Base-by-base conservation (phyloP, 2,888 invertebrate species). In the Ectemnius lituratus region DNA sequence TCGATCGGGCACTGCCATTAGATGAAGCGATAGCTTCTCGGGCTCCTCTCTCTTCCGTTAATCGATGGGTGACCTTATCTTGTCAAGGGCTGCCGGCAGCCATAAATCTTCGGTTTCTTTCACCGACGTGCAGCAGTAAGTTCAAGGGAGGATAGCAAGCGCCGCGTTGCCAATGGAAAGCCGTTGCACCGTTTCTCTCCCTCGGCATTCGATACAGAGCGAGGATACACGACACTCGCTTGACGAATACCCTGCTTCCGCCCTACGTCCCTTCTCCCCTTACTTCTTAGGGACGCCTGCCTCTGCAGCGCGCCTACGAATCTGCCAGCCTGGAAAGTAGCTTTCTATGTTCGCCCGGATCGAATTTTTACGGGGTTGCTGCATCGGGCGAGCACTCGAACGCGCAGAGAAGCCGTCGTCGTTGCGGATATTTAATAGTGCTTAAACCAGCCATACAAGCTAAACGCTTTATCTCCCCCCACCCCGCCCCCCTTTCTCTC, bases 41-140 rank as follows among this genome's bases (percentile, higher is more conserved):
- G 70, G 52, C 67, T 57, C 62, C 67, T 62, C 70, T 63, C 65
- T 65, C 76, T 75, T 67, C 68, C 75, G 76, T 62, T 82, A 77
- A 81, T 79, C 81, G 79, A 82, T 81, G 63, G 62, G 63, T 81
- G 82, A 81, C 81, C 82, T 81, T 81, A 82, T 82, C 81, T 77
- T 77, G 79, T 81, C 82, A 79, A 73, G 77, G 79, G 75, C 82
- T 73, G 75, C 75, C 64, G 75, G 45, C 67, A 72, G 52, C 58
- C 75, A 82, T 81, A 81, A 82, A 81, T 81, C 81, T 79, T 76
- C 70, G 56, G 37, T 23, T 70, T 79, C 72, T 79, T 77, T 74
- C 66, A 14, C 16, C n/a, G 52, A 6, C 37, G 52, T 47, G 16
- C 64, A 57, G 8, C 14, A 23, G 59, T 74, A 73, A 82, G 79